Conservation (phyloP, 2,888 invertebrate genomes). For the Zootermopsis nevadensis region DNA sequence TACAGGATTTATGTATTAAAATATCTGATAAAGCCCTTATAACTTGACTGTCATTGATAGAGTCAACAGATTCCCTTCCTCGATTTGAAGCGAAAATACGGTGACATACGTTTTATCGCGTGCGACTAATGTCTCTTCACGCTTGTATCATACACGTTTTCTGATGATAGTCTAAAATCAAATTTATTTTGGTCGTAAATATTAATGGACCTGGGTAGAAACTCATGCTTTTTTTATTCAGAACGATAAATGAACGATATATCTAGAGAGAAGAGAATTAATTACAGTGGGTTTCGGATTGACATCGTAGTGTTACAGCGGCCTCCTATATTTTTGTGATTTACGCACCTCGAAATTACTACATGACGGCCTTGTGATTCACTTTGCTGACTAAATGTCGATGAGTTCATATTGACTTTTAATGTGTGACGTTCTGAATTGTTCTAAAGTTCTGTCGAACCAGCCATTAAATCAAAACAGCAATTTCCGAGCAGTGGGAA, state of each 20-base stretch:
- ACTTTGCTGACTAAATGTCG: not conserved
- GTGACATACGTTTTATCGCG: constrained; percentile 43
- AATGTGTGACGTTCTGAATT: not conserved
- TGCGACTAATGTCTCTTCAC: constrained; percentile 20
- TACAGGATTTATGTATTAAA: constrained; percentile 30
- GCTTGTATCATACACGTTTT: constrained; percentile 30
- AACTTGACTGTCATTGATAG: constrained; percentile 38
- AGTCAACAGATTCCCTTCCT: constrained; percentile 23
- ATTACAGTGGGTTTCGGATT: constrained; percentile 28
- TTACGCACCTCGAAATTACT: constrained; percentile 18
- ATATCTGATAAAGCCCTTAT: constrained; percentile 35
- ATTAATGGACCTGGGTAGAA: constrained; percentile 38
- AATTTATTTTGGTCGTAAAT: constrained; percentile 43
- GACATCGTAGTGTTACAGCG: constrained; percentile 16
- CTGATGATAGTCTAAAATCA: constrained; percentile 39
- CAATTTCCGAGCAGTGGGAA: not conserved
- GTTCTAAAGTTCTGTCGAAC: not conserved
- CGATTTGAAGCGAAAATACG: constrained; percentile 34
- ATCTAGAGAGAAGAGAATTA: constrained; percentile 36
- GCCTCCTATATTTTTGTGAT: constrained; percentile 19
- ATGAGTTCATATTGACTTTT: constrained; percentile 23
- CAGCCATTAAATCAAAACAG: not conserved
- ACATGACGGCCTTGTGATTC: constrained; percentile 34
- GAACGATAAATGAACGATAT: constrained; percentile 34
- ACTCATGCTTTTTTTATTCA: constrained; percentile 30